Percentiles rank a stretch among this genome's conserved stretches.
phyloP scores from a whole-genome alignment of 2,888 invertebrate species.

The Flexamia atlantica region DNA sequence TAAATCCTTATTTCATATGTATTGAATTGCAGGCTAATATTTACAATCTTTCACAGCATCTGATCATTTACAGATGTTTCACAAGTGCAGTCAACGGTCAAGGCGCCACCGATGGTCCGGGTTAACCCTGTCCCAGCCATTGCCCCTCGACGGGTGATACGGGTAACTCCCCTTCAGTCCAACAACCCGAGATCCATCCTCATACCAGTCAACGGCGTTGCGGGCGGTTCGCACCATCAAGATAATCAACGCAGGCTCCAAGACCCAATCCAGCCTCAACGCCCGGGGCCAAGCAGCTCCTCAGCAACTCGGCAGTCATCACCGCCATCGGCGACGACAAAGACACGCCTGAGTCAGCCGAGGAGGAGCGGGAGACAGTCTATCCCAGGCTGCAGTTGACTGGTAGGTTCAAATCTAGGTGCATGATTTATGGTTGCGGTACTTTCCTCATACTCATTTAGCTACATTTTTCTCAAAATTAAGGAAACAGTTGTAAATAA shows the following conservation, averaged over 20 bases:
- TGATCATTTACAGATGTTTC: constrained; percentile 35
- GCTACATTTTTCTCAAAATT: no score
- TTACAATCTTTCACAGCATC: no score
- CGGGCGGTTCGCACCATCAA: constrained; percentile 85
- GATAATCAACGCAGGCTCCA: constrained; percentile 78
- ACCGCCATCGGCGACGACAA: constrained; percentile 64
- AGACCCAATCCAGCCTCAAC: constrained; percentile 69
- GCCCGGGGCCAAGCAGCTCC: constrained; percentile 57
- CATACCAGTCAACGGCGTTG: constrained; percentile 80
- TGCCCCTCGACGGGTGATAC: constrained; percentile 66
- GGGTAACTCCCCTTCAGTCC: constrained; percentile 74
- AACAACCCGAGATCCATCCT: constrained; percentile 81
- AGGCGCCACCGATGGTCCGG: constrained; percentile 63
- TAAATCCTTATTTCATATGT: no score
- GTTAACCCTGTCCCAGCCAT: constrained; percentile 67
- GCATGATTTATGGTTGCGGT: no score
- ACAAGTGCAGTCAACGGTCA: background rate
- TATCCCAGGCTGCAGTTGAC: constrained; percentile 85
- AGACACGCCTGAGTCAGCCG: constrained; percentile 71
- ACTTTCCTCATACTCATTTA: no score
- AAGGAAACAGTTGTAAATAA: no score
- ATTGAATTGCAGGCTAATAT: no score
- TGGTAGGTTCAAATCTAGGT: constrained; percentile 60
- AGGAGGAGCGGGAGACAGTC: constrained; percentile 69
- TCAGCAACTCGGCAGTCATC: constrained; percentile 34